Evolutionary conservation across 2,113 vertebrate genomes (phyloP), one percentile per base, ranked within the genome.

Genomic region (Urocolius indicus): DNA sequence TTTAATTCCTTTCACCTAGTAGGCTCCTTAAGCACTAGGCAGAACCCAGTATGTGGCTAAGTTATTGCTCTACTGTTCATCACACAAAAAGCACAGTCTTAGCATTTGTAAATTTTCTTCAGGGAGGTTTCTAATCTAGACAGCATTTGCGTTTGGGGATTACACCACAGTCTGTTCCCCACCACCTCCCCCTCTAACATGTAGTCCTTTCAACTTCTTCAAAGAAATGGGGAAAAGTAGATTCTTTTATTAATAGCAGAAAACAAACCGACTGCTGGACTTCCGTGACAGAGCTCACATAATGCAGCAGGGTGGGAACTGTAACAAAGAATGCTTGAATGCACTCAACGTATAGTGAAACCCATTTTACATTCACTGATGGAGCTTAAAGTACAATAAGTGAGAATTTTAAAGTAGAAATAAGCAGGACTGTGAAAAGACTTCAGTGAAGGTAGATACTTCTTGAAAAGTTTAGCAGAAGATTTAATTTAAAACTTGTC

Each of bases 191-290:
- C 94, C 95, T 96, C 96, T 93, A 96, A 97, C 96, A 97, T 97
- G 97, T 96, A 97, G 95, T 89, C 96, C 96, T 98, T 98, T 98
- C 97, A 98, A 96, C 94, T 97, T 98, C 96, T 98, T 98, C 98
- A 98, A 98, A 98, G 98, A 98, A 96, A 73, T 96, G 79, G 89
- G 61, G 72, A 12, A 84, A 95, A 96, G 97, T 96, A 97, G 97
- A 95, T 97, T 96, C 97, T 97, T 98, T 98, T 98, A 98, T 98
- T 98, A 98, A 98, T 98, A 97, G 96, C 87, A 97, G 97, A 98
- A 98, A 98, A 98, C 98, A 98, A 98, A 98, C 98, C 80, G 97
- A 98, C 98, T 97, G 97, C 97, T 97, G 92, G 96, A 98, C 98
- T 98, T 98, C 98, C 97, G 96, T 97, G 96, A 86, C 97, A 97